Evolutionary conservation across 2,888 invertebrate genomes (phyloP).

Genomic region (Agrotis ipsilon): DNA sequence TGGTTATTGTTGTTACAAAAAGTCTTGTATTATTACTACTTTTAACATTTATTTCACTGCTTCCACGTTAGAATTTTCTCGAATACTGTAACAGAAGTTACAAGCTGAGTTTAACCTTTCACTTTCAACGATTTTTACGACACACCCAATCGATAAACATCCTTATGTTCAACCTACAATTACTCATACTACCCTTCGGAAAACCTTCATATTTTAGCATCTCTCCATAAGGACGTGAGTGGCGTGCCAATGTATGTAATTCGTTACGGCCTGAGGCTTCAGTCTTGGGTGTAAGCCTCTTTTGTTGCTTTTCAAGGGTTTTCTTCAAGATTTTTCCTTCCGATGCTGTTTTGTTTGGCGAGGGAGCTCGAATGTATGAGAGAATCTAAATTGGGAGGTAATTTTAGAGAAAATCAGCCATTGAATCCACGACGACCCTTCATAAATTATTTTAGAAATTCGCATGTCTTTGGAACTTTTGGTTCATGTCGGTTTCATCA

Average conservation of each 20-base stretch:
- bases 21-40: background rate
- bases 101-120: background rate
- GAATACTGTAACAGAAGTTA: too few species aligned
- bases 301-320: constrained; percentile 39
- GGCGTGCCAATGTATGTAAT: constrained; percentile 29
- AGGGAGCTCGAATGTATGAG: background rate
- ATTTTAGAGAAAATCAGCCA: too few species aligned
- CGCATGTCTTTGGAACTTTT: too few species aligned
- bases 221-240: constrained; percentile 44
- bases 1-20: background rate
- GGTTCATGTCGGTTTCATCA: too few species aligned
- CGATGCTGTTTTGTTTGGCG: constrained; percentile 30
- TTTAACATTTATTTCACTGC: background rate
- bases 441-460: too few species aligned
- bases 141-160: constrained; percentile 4
- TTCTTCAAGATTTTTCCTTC: constrained; percentile 6
- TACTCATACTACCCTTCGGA: constrained; percentile 16
- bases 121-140: background rate
- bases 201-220: constrained; percentile 43
- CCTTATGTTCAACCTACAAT: constrained; percentile 7
- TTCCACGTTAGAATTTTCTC: too few species aligned
- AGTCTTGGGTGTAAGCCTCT: constrained; percentile 17
- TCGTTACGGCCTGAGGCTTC: constrained; percentile 3
- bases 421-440: too few species aligned
- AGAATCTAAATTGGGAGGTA: too few species aligned